phyloP scores from a whole-genome alignment of 2,888 invertebrate genomes.

The Agrotis exclamationis region DNA sequence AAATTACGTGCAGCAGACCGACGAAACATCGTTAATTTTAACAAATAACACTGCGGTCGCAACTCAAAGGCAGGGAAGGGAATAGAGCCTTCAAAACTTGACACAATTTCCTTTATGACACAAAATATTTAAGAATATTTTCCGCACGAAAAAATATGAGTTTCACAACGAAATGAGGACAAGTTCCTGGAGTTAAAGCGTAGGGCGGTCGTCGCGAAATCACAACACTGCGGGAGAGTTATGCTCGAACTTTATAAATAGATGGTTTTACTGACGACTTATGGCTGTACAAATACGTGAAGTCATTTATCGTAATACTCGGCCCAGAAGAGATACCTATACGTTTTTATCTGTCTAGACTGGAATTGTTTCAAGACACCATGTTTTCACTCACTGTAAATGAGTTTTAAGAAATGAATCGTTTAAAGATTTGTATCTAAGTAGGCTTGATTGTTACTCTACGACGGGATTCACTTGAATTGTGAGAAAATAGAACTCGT shows the following conservation, averaged over 20 bases:
- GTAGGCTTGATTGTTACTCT: constrained; percentile 5
- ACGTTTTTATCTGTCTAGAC: constrained; percentile 59
- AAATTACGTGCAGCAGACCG: constrained; percentile 28
- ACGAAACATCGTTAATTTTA: constrained; percentile 29
- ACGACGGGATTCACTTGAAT: neutral
- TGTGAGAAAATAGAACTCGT: neutral
- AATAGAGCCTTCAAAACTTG: constrained; percentile 28
- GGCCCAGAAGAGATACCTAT: constrained; percentile 43
- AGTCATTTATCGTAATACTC: constrained; percentile 75
- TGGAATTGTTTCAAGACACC: constrained; percentile 40
- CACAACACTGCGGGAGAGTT: constrained; percentile 82
- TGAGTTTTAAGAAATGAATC: constrained; percentile 23
- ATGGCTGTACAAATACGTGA: constrained; percentile 70
- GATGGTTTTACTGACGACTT: constrained; percentile 63
- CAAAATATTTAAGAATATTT: constrained; percentile 41
- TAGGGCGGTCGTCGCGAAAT: constrained; percentile 77
- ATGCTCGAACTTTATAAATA: constrained; percentile 76
- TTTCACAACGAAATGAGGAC: constrained; percentile 30
- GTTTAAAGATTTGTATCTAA: constrained; percentile 19
- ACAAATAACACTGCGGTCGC: constrained; percentile 29
- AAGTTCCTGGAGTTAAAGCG: constrained; percentile 48
- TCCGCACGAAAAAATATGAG: constrained; percentile 33
- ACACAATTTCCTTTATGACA: constrained; percentile 47
- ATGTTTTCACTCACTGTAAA: constrained; percentile 38
- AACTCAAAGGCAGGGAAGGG: constrained; percentile 22